Conservation (phyloP, 2,888 invertebrate genomes). For the Stenichneumon culpator region DNA sequence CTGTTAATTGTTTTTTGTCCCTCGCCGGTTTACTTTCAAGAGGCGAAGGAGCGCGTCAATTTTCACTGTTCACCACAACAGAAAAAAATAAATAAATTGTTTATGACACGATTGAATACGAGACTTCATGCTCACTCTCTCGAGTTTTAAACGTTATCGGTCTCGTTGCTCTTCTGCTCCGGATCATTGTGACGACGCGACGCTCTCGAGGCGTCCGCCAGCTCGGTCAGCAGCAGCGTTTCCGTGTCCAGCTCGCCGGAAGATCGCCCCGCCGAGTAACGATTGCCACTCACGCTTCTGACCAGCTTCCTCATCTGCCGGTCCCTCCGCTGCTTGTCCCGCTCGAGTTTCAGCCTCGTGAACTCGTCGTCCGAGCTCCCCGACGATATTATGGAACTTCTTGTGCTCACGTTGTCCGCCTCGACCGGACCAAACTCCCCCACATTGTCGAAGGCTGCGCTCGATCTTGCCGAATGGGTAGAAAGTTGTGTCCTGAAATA, state of each 20-base stretch:
- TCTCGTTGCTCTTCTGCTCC: constrained; percentile 59
- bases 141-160: constrained; percentile 57
- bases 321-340: constrained; percentile 90
- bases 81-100: not conserved
- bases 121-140: not conserved
- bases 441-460: constrained; percentile 73
- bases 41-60: constrained; percentile 6
- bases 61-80: constrained; percentile 26
- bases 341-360: constrained; percentile 89
- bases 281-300: constrained; percentile 86
- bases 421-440: constrained; percentile 69
- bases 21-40: constrained; percentile 28
- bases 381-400: constrained; percentile 73
- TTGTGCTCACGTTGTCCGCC: constrained; percentile 72
- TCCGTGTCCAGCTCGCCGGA: constrained; percentile 74
- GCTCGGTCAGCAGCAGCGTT: constrained; percentile 76
- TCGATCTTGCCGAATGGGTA: constrained; percentile 76
- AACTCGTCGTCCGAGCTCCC: constrained; percentile 88
- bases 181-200: constrained; percentile 65
- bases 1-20: constrained; percentile 5
- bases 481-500: constrained; percentile 74
- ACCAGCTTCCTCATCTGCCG: constrained; percentile 88
- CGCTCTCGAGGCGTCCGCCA: constrained; percentile 76
- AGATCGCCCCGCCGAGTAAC: constrained; percentile 61
- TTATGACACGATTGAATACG: constrained; percentile 14